Evolutionary conservation across 2,888 invertebrate species (phyloP), one percentile per base, ranked within the genome.

Genomic region (Drosophila quinaria): DNA sequence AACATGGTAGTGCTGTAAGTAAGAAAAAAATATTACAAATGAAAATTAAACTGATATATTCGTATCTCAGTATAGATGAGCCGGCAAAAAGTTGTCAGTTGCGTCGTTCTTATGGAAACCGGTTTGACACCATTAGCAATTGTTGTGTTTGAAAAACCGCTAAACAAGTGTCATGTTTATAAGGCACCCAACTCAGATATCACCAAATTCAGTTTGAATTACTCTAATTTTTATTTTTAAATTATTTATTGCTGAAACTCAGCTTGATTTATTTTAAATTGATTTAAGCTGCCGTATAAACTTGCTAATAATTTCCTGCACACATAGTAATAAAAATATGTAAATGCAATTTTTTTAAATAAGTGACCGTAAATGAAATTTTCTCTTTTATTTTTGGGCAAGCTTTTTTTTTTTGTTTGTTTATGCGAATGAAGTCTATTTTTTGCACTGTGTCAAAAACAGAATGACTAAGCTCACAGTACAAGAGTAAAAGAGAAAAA

Each of bases 1-100:
- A 92, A 90, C 92, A 92, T 92, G 74, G 67, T 90, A 60, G 56
- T 44, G 58, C 67, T 70, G 54, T 22, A 75, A 70, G 13, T n/a
- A n/a, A n/a, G n/a, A n/a, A n/a, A n/a, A n/a, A 25, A 22, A 44
- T 25, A 44, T n/a, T n/a, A 19, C 31, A 41, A 42, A 31, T 29
- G n/a, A 37, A 17, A 51, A 17, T 42, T 29, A 39, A n/a, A 5
- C n/a, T n/a, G 15, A 31, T 37, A n/a, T 35, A 35, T 4, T 4
- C n/a, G 31, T 39, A 41, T 29, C 11, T 41, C 17, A 33, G 22
- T 39, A 3, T n/a, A 56, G 46, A 39, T 41, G 17, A 47, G 58
- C 78, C 78, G 81, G 75, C 44, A 46, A 59, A 31, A 50, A 70
- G 71, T 56, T 70, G 77, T 50, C 51, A 46, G 65, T 60, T 73